phyloP scores from a whole-genome alignment of 1,140 invertebrate species.

The Zeugodacus cucurbitae region DNA sequence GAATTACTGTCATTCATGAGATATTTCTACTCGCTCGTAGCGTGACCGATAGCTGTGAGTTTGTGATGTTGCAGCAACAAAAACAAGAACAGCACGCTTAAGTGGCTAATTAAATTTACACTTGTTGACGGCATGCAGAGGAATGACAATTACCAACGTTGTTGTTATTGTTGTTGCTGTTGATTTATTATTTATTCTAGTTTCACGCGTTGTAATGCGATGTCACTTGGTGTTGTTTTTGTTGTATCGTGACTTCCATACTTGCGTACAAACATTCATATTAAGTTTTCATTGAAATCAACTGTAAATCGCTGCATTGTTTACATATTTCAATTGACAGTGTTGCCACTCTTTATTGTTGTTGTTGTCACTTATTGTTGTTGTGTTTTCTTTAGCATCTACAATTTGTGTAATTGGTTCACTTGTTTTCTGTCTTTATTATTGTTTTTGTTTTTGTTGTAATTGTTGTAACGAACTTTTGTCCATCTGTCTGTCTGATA shows the following conservation, averaged over 20 bases:
- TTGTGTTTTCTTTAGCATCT: background rate
- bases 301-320: constrained; percentile 19
- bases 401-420: background rate
- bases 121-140: background rate
- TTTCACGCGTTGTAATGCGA: background rate
- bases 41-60: background rate
- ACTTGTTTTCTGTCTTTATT: background rate
- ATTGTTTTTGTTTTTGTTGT: background rate
- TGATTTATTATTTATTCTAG: constrained; percentile 12
- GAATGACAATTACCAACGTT: background rate
- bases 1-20: constrained; percentile 14
- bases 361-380: background rate
- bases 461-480: background rate
- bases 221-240: background rate
- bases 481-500: background rate
- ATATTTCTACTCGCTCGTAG: background rate
- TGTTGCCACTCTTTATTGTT: background rate
- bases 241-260: background rate
- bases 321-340: constrained; percentile 6
- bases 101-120: constrained; percentile 27
- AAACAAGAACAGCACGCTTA: background rate
- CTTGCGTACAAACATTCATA: too few relatives aligned
- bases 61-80: background rate
- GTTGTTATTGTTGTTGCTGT: background rate
- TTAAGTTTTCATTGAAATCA: background rate